A percentile compares a stretch with the other conserved stretches of the same genome.
phyloP scores from a whole-genome alignment of 2,797 vertebrate species.

The Bradypodion pumilum region DNA sequence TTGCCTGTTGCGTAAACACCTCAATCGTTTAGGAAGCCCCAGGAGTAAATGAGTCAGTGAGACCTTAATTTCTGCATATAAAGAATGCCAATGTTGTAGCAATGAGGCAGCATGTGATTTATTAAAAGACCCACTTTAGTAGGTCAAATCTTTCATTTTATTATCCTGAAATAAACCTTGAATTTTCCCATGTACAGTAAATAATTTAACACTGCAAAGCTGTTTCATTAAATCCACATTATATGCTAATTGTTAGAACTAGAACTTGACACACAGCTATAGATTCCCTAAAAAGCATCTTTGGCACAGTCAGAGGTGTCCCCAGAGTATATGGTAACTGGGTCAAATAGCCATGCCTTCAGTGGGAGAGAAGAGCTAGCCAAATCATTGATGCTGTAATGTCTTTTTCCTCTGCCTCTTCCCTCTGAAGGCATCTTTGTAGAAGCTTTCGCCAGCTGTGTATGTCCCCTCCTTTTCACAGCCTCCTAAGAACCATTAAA shows the following conservation, averaged over 20 bases:
- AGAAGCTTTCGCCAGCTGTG: neutral
- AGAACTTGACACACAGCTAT: too few species aligned
- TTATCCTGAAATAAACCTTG: neutral
- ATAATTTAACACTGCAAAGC: neutral
- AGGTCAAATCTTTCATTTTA: neutral
- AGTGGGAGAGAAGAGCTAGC: neutral
- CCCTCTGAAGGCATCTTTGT: neutral
- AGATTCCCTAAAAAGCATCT: neutral
- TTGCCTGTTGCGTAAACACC: neutral
- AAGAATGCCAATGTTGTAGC: neutral
- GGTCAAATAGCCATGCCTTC: neutral
- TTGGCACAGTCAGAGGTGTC: neutral
- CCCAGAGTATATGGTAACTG: neutral
- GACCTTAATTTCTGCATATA: neutral
- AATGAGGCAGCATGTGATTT: neutral
- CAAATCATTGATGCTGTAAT: neutral
- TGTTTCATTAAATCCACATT: constrained; percentile 10
- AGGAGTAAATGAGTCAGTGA: neutral
- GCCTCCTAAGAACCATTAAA: too few species aligned
- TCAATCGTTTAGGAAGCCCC: neutral
- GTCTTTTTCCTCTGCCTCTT: neutral
- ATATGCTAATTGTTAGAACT: neutral
- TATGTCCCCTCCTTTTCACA: too few species aligned
- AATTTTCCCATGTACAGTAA: constrained; percentile 10
- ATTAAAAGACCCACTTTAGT: neutral